These are phyloP conservation scores for Palloptera scutellata DNA, from an alignment of 2,888 invertebrate genomes.

Conservation along the genomic window DNA sequence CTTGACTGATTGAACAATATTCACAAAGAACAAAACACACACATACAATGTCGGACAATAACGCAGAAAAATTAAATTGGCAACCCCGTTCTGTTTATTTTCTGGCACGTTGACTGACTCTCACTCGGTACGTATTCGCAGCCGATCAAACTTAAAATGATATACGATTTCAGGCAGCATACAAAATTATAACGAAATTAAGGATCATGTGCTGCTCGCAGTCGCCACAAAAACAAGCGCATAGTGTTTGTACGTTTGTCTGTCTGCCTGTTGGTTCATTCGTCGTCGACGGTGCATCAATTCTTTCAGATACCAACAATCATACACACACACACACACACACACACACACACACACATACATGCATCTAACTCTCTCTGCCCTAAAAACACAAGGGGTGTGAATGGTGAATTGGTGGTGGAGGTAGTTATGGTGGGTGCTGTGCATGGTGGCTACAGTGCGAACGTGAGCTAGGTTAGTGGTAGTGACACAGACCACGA, in stretches of 20 bases:
- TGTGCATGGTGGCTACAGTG: slow-evolving; percentile 30
- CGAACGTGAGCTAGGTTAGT: slow-evolving; percentile 19
- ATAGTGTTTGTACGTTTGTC: background rate
- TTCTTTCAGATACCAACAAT: too few species aligned
- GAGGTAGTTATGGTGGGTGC: slow-evolving; percentile 2
- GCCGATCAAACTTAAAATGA: slow-evolving; percentile 66
- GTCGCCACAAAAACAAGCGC: slow-evolving; percentile 17
- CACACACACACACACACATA: too few species aligned
- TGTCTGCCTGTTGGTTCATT: background rate
- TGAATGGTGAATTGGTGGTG: slow-evolving; percentile 8
- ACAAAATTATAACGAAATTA: slow-evolving; percentile 64
- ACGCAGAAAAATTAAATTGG: slow-evolving; percentile 28
- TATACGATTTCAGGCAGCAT: slow-evolving; percentile 63
- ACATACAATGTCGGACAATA: too few species aligned
- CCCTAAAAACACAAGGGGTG: slow-evolving; percentile 3
- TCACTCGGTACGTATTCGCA: slow-evolving; percentile 61
- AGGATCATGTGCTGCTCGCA: slow-evolving; percentile 60
- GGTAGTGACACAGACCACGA: slow-evolving; percentile 50
- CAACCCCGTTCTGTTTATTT: slow-evolving; percentile 14
- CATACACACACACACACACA: too few species aligned
- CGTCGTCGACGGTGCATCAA: background rate
- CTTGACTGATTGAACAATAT: slow-evolving; percentile 19
- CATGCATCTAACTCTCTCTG: too few species aligned
- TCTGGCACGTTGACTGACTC: slow-evolving; percentile 9
- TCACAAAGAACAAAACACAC: slow-evolving; percentile 1